Evolutionary conservation across 1,140 invertebrate species (phyloP), one percentile per base, ranked within the genome.

Genomic region (Hyphantria cunea): DNA sequence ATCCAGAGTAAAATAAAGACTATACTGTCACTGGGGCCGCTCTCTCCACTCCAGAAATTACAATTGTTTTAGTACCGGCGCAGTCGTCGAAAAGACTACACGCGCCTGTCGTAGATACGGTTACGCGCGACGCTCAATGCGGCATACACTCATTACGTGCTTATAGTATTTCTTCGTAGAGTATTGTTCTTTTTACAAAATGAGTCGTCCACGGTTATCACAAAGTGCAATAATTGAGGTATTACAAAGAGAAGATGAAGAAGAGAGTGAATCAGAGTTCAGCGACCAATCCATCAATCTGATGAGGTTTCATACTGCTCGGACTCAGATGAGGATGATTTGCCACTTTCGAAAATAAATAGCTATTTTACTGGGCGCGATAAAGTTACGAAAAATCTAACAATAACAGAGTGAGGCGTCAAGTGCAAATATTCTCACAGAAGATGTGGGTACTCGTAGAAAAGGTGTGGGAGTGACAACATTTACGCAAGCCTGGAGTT

Each of bases 231-330:
- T n/a, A n/a, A n/a, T n/a, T n/a, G 66, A 72, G 33, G 66, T 70
- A 66, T 66, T 70, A 76, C 66, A 15, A 64, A 62, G 13, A 62
- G 66, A 74, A 74, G 65, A 69, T 51, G 72, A 72, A 63, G 65
- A 72, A 72, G 66, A 74, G 11, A 74, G 66, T 74, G 71, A 74
- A 72, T 74, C 67, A 41, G 65, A 72, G 54, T 66, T 72, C 10
- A 72, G 64, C 48, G 68, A 68, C 64, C 58, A 71, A 71, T 70
- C 66, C 37, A 32, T 66, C 64, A 0, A 6, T 34, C 33, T 34
- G 33, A 34, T 9, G 70, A 68, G 55, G 55, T 68, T 72, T 70
- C 61, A 70, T 42, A 70, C 65, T 41, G 39, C 56, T 72, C 67
- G 70, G 64, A 66, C 32, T 64, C 68, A 55, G 58, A 65, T 39